Evolutionary conservation across 2,888 invertebrate species (phyloP).

Genomic region (Epirrhoe tristata): DNA sequence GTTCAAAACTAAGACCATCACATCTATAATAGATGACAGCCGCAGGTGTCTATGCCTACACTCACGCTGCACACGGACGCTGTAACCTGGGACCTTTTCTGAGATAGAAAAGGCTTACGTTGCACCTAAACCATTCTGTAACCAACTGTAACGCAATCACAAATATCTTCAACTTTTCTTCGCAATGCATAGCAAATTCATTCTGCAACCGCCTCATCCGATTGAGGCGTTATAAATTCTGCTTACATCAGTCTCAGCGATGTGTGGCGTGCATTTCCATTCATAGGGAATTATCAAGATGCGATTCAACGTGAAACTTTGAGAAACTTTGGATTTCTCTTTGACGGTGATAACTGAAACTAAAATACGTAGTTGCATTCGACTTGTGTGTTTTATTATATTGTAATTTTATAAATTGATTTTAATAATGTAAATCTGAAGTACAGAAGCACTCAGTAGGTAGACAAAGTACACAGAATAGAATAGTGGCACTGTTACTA

Average conservation of each 20-base stretch:
- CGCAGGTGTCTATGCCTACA: no score
- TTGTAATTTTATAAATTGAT: neutral
- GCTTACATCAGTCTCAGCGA: neutral
- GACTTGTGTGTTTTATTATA: neutral
- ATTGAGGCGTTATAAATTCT: neutral
- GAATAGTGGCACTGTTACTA: no score
- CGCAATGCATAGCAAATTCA: neutral
- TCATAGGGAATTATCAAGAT: slow-evolving; percentile 13
- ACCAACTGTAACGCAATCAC: neutral
- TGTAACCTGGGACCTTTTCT: no score
- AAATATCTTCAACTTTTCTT: neutral
- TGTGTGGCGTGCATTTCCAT: neutral
- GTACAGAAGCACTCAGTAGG: no score
- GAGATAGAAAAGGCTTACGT: no score
- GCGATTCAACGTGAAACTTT: slow-evolving; percentile 5
- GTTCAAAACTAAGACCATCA: no score
- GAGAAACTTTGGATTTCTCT: neutral
- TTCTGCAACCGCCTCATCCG: neutral
- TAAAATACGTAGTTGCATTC: neutral
- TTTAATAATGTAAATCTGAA: no score
- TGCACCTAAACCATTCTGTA: no score
- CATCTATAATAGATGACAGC: no score
- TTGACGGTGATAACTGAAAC: neutral
- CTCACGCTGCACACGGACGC: no score
- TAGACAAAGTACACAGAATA: no score